Evolutionary conservation across 2,888 invertebrate species (phyloP).

Genomic region (Polydrusus cervinus): DNA sequence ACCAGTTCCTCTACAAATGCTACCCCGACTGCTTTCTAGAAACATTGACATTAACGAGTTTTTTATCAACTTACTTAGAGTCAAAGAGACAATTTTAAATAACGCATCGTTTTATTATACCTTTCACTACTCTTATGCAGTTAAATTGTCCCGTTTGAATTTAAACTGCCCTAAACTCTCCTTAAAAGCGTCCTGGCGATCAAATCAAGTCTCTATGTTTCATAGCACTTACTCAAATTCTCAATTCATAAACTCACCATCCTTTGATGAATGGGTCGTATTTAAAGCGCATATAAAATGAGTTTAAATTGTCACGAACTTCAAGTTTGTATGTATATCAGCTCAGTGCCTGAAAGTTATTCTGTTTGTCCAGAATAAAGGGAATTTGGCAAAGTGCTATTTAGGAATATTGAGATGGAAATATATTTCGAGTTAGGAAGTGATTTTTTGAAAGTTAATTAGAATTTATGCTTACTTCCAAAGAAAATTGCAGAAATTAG

Average conservation of each 20-base stretch:
- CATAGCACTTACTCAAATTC: constrained; percentile 22
- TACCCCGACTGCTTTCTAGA: no score
- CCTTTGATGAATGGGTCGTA: constrained; percentile 31
- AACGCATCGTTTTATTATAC: no score
- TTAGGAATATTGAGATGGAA: background rate
- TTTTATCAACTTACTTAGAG: no score
- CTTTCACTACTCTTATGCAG: no score
- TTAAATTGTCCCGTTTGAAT: no score
- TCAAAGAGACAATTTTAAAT: no score
- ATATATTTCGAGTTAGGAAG: background rate
- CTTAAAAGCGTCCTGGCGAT: background rate
- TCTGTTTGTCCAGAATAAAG: constrained; percentile 14
- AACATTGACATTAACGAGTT: no score
- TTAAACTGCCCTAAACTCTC: no score
- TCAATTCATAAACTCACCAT: constrained; percentile 22
- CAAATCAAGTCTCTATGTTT: background rate
- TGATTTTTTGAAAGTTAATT: no score
- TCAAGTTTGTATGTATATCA: background rate
- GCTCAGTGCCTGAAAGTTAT: background rate
- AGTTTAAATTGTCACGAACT: constrained; percentile 25
- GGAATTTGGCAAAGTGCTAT: background rate
- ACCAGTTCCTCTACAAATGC: no score
- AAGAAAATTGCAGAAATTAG: no score
- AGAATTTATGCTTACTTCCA: no score
- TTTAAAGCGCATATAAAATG: constrained; percentile 40